These are phyloP conservation scores for Hycleus phaleratus DNA, from an alignment of 1,140 invertebrate genomes.

Conservation along the genomic window DNA sequence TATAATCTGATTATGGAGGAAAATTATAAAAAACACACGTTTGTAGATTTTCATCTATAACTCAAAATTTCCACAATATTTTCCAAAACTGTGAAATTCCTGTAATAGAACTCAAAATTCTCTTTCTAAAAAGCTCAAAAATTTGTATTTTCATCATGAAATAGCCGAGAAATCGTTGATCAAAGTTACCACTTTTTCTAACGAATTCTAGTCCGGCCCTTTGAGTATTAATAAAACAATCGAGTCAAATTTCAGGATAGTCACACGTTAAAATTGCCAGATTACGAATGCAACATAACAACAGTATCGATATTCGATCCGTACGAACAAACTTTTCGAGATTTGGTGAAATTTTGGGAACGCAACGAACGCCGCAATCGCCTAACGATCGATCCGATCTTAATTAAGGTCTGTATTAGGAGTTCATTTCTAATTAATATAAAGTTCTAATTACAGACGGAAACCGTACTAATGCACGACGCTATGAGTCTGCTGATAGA, in stretches of 20 bases:
- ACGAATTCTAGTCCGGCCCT: too few species aligned
- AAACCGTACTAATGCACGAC: slow-evolving; percentile 4
- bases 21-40: too few species aligned
- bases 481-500: neutral
- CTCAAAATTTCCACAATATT: too few species aligned
- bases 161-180: too few species aligned
- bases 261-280: neutral
- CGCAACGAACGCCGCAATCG: neutral
- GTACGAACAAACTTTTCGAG: neutral
- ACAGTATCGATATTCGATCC: slow-evolving; percentile 2
- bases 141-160: too few species aligned
- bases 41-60: too few species aligned
- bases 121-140: too few species aligned
- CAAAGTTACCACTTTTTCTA: too few species aligned
- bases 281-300: neutral
- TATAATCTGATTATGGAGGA: too few species aligned
- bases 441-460: slow-evolving; percentile 1
- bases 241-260: neutral
- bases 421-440: neutral
- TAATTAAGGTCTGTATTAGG: slow-evolving; percentile 1
- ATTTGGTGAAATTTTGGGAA: neutral
- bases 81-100: too few species aligned
- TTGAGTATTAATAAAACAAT: too few species aligned
- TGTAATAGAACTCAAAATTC: too few species aligned
- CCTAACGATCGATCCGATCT: neutral